These are phyloP conservation scores for Nesidiocoris tenuis DNA, from an alignment of 2,888 invertebrate species.

Conservation along the genomic window DNA sequence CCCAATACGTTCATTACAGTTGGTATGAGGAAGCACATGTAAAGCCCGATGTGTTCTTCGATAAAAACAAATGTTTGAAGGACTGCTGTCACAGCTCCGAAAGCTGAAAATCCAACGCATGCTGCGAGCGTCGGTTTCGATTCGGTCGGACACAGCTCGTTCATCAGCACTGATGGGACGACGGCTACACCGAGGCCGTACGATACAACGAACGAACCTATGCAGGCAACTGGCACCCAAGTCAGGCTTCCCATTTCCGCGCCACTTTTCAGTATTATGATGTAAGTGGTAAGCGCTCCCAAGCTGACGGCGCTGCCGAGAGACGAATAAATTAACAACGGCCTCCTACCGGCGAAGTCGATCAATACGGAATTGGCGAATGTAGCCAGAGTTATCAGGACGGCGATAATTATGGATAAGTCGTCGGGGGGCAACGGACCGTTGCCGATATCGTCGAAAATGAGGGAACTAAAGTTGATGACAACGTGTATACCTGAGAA, in stretches of 20 bases:
- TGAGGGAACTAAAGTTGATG: not conserved
- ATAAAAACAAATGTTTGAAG: constrained; percentile 1
- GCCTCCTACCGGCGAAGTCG: constrained; percentile 15
- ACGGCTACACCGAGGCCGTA: constrained; percentile 14
- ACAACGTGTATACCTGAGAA: constrained; percentile 7
- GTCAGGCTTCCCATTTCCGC: not conserved
- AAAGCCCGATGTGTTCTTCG: constrained; percentile 1
- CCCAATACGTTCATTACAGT: not conserved
- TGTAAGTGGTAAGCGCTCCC: not conserved
- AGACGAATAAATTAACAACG: not conserved
- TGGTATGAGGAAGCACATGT: not conserved
- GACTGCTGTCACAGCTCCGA: not conserved
- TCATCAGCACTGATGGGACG: not conserved
- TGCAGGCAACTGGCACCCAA: constrained; percentile 2
- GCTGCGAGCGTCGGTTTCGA: not conserved
- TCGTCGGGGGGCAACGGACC: not conserved
- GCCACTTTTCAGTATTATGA: not conserved
- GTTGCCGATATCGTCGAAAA: constrained; percentile 18
- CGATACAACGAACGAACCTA: constrained; percentile 13
- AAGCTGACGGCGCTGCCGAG: not conserved
- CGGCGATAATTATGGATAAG: not conserved
- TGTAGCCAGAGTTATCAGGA: not conserved
- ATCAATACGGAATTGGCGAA: constrained; percentile 1
- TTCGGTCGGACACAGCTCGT: constrained; percentile 3
- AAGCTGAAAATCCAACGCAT: not conserved